Conservation (phyloP, 53 echinoderm and acorn worm species). For the Patiria pectinifera region DNA sequence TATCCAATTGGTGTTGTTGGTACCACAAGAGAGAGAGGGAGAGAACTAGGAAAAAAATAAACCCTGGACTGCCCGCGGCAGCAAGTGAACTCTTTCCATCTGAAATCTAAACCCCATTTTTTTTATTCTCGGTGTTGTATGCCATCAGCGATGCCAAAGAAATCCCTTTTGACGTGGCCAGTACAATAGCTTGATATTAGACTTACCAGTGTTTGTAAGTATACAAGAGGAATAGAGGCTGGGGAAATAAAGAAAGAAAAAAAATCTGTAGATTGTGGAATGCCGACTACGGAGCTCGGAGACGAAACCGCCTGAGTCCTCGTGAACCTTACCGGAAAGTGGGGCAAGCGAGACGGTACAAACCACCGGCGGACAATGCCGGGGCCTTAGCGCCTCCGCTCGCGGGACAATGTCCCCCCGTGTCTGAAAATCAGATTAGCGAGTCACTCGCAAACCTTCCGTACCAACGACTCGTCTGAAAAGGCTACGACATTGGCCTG, state of each 20-base stretch:
- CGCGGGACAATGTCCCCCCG: slow-evolving; percentile 48
- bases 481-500: slow-evolving; percentile 32
- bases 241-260: background rate
- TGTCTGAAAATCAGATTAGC: slow-evolving; percentile 61
- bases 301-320: slow-evolving; percentile 24
- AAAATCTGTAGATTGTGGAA: slow-evolving; percentile 6
- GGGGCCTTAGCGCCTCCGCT: background rate
- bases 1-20: slow-evolving; percentile 46
- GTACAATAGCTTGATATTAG: slow-evolving; percentile 45
- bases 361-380: slow-evolving; percentile 44
- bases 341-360: slow-evolving; percentile 52
- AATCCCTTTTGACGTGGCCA: slow-evolving; percentile 59
- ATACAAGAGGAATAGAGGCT: background rate
- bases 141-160: slow-evolving; percentile 52
- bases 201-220: slow-evolving; percentile 26
- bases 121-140: slow-evolving; percentile 35
- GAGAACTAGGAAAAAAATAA: background rate
- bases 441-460: slow-evolving; percentile 37
- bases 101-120: slow-evolving; percentile 52
- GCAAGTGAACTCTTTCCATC: slow-evolving; percentile 48
- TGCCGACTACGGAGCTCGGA: background rate
- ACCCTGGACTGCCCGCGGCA: slow-evolving; percentile 23
- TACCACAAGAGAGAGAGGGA: slow-evolving; percentile 10
- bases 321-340: slow-evolving; percentile 64
- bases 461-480: slow-evolving; percentile 12